A percentile compares a stretch with the other conserved stretches of the same genome.
These are phyloP conservation scores for Aleiodes leptofemur DNA, from an alignment of 2,888 invertebrate genomes.

Conservation along the genomic window DNA sequence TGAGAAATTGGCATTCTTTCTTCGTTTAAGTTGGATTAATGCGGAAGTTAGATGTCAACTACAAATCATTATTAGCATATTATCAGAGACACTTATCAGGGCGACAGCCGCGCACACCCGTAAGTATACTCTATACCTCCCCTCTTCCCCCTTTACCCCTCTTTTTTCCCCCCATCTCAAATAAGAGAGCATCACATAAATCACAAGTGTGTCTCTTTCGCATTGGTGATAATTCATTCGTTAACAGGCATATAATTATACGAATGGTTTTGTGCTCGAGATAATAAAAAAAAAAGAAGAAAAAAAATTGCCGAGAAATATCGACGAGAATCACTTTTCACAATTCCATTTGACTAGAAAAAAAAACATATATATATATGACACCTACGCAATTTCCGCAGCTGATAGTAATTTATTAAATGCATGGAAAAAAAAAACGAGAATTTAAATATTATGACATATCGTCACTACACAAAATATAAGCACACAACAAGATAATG, in stretches of 20 bases:
- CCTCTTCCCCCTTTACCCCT: too few species aligned
- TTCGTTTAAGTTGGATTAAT: conserved; percentile 62
- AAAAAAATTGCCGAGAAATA: conserved; percentile 10
- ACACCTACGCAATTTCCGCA: conserved; percentile 27
- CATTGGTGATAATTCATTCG: conserved; percentile 68
- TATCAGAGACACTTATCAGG: conserved; percentile 69
- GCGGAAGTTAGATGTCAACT: conserved; percentile 62
- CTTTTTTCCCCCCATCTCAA: conserved; percentile 48
- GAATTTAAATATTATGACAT: neutral
- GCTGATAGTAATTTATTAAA: conserved; percentile 25
- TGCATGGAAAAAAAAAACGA: neutral
- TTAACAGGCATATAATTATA: conserved; percentile 70
- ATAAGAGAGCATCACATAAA: conserved; percentile 64
- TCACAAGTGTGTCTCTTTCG: conserved; percentile 64
- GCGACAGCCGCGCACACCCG: conserved; percentile 52
- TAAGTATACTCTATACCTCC: conserved; percentile 51
- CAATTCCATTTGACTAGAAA: conserved; percentile 40
- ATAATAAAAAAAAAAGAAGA: conserved; percentile 4
- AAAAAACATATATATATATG: conserved; percentile 10
- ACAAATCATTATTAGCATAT: conserved; percentile 72
- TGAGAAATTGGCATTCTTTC: conserved; percentile 53
- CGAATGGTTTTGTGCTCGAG: conserved; percentile 20
- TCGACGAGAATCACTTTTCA: conserved; percentile 25
- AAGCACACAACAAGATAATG: conserved; percentile 1
- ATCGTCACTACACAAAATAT: too few species aligned